Evolutionary conservation across 2,797 vertebrate species (phyloP).

Genomic region (Gastrophryne carolinensis): DNA sequence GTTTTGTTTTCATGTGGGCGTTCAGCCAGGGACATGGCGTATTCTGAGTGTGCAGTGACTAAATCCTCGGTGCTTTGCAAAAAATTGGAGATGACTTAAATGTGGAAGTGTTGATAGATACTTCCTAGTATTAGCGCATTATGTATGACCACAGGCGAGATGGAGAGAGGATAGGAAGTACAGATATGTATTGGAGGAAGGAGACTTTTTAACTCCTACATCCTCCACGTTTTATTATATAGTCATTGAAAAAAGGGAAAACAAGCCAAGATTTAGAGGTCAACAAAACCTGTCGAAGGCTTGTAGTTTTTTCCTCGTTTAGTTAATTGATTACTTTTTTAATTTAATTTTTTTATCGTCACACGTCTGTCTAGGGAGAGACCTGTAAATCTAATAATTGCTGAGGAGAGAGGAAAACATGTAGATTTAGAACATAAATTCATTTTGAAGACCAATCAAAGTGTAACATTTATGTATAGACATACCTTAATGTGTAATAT

Average conservation of each 20-base stretch:
- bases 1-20: not conserved
- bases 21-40: not conserved
- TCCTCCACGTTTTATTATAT: conserved; percentile 15
- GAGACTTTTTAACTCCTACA: conserved; percentile 11
- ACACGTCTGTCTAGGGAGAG: too few relatives aligned
- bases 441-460: too few relatives aligned
- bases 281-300: too few relatives aligned
- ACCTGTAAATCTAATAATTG: too few relatives aligned
- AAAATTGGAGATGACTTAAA: conserved; percentile 40
- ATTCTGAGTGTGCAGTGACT: not conserved
- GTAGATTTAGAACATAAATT: too few relatives aligned
- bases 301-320: too few relatives aligned
- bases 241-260: not conserved
- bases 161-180: conserved; percentile 56
- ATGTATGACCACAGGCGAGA: conserved; percentile 54
- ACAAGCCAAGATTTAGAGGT: not conserved
- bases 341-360: too few relatives aligned
- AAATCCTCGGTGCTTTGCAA: not conserved
- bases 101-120: conserved; percentile 52
- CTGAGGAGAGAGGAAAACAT: too few relatives aligned
- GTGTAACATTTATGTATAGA: too few relatives aligned
- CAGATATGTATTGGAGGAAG: conserved; percentile 27
- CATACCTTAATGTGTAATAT: too few relatives aligned
- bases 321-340: too few relatives aligned
- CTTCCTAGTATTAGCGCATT: conserved; percentile 54